phyloP scores from a whole-genome alignment of 2,113 vertebrate species.

The Phylloscopus whistleri region DNA sequence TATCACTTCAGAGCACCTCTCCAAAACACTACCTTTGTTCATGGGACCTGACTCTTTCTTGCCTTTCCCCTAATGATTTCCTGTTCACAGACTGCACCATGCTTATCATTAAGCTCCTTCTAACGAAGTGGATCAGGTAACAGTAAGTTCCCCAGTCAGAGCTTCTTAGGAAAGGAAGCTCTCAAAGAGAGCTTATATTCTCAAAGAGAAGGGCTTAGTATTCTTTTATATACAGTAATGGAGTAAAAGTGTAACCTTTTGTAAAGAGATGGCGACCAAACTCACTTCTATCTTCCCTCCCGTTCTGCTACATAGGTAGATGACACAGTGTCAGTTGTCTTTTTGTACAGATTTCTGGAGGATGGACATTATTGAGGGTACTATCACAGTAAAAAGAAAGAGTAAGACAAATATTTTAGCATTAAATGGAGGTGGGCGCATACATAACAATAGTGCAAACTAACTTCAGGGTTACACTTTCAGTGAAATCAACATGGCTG shows the following conservation, averaged over 20 bases:
- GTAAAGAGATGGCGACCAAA: not conserved
- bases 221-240: not conserved
- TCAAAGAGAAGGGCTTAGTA: not conserved
- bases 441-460: not conserved
- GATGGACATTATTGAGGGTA: not conserved
- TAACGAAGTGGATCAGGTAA: not conserved
- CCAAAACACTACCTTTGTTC: not conserved
- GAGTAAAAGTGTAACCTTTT: not conserved
- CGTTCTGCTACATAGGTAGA: not conserved
- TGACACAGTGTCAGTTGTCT: not conserved
- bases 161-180: not conserved
- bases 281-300: not conserved
- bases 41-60: not conserved
- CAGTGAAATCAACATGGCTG: not conserved
- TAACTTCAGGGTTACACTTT: not conserved
- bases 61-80: not conserved
- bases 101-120: not conserved
- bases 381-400: not conserved
- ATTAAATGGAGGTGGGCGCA: not conserved
- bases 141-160: not conserved
- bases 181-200: no score
- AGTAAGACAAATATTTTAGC: not conserved
- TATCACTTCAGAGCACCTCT: not conserved
- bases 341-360: not conserved
- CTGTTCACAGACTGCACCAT: not conserved